Evolutionary conservation across 2,797 vertebrate species (phyloP), one percentile per base, ranked within the genome.

Genomic region (Ficedula albicollis): DNA sequence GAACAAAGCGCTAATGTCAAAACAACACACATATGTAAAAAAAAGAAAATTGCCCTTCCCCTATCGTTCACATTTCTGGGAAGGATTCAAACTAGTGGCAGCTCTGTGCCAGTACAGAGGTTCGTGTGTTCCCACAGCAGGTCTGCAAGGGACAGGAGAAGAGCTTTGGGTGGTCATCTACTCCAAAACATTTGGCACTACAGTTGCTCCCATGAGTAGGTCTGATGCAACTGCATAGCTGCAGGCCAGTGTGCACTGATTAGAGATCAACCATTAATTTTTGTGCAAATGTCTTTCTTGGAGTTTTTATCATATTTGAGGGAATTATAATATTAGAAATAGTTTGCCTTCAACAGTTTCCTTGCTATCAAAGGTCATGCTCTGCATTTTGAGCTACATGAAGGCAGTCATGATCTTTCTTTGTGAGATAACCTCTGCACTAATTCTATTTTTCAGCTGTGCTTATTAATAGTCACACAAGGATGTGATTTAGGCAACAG

Each of bases 11-110:
- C 4, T 60, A 56, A 56, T 30, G 15, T 38, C 9, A 56, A 88
- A 18, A 32, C 29, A 30, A 30, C 51, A 30, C 29, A 30, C 51
- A 52, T 17, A 34, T 11, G 38, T 38, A 38, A 38, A 38, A 38
- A 38, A 38, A 38, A 38, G 38, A 38, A 69, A 67, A 4, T 3
- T 3, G 2, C 2, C 5, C 1, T 3, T 4, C 3, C 9, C 6
- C 3, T 18, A 1, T 22, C 17, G n/a, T 62, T 16, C 16, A 6
- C 54, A 10, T 41, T 79, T 75, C 32, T 84, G 43, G 23, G 51
- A 84, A 51, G 12, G 3, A 18, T 13, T 44, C 34, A 15, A 72
- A 13, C 13, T 8, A 8, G 26, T 25, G 32, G 10, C 30, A 78
- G 17, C 16, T 23, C 18, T 38, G 13, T 51, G 58, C 13, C 1